A percentile compares a stretch with the other conserved stretches of the same genome.
These are phyloP conservation scores for Eutolmus rufibarbis DNA, from an alignment of 2,888 invertebrate genomes.

Conservation along the genomic window DNA sequence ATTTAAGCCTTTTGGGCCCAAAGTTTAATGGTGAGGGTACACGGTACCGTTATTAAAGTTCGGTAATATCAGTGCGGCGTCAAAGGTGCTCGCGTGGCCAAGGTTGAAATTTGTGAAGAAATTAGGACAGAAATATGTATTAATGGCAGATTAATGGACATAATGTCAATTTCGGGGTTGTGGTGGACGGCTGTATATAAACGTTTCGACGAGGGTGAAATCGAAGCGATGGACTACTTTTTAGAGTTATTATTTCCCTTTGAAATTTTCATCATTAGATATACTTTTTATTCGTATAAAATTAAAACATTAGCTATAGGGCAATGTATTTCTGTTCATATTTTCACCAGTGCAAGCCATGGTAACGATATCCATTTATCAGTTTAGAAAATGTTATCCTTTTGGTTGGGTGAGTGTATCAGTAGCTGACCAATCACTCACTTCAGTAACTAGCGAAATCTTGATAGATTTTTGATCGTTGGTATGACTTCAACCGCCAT, in stretches of 20 bases:
- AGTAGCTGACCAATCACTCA: too few relatives aligned
- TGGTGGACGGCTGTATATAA: neutral
- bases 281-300: neutral
- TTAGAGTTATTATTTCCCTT: neutral
- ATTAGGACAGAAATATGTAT: conserved; percentile 36
- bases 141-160: conserved; percentile 39
- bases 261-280: neutral
- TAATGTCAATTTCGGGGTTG: conserved; percentile 20
- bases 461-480: too few relatives aligned
- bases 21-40: neutral
- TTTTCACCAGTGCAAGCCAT: too few relatives aligned
- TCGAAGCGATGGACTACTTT: neutral
- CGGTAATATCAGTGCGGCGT: neutral
- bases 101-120: conserved; percentile 23
- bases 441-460: too few relatives aligned
- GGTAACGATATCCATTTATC: too few relatives aligned
- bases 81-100: conserved; percentile 39
- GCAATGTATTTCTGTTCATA: too few relatives aligned
- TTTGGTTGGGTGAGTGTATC: too few relatives aligned
- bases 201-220: neutral
- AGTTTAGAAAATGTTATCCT: too few relatives aligned
- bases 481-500: too few relatives aligned
- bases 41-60: neutral
- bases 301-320: neutral
- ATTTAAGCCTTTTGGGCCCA: conserved; percentile 25